phyloP scores from a whole-genome alignment of 2,797 vertebrate species.

The Saxicola maurus region DNA sequence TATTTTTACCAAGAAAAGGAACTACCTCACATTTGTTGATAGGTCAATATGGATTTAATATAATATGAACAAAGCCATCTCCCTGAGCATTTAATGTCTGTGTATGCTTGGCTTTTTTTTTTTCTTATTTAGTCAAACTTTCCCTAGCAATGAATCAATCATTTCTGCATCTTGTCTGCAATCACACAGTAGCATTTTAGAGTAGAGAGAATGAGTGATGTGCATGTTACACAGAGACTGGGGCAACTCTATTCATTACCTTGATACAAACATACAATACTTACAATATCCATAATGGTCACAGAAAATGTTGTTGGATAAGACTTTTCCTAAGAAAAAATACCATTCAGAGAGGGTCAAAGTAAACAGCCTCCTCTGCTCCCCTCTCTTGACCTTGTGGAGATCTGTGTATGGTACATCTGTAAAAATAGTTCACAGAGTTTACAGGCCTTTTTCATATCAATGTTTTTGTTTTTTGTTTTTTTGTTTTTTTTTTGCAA shows the following conservation, averaged over 20 bases:
- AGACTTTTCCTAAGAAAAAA: background rate
- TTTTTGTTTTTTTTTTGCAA: background rate
- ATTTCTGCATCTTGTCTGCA: background rate
- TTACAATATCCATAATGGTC: background rate
- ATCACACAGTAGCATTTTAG: background rate
- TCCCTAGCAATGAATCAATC: background rate
- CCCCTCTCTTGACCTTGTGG: background rate
- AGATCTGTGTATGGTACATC: background rate
- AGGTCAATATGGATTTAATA: background rate
- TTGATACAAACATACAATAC: background rate
- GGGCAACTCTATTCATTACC: background rate
- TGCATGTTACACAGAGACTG: background rate
- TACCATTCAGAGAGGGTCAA: background rate
- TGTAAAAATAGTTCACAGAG: background rate
- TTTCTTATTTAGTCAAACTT: background rate
- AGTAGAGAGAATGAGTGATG: background rate
- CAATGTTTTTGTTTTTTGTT: background rate
- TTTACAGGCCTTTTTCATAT: background rate
- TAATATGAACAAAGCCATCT: rapidly evolving
- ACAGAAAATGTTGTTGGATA: background rate
- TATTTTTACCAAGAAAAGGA: background rate
- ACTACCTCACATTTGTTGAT: background rate
- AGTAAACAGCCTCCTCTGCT: background rate
- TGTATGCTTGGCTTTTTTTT: background rate
- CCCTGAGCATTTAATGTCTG: background rate